Evolutionary conservation across 1,140 invertebrate genomes (phyloP).

Genomic region (Dolichoris vasculosae): DNA sequence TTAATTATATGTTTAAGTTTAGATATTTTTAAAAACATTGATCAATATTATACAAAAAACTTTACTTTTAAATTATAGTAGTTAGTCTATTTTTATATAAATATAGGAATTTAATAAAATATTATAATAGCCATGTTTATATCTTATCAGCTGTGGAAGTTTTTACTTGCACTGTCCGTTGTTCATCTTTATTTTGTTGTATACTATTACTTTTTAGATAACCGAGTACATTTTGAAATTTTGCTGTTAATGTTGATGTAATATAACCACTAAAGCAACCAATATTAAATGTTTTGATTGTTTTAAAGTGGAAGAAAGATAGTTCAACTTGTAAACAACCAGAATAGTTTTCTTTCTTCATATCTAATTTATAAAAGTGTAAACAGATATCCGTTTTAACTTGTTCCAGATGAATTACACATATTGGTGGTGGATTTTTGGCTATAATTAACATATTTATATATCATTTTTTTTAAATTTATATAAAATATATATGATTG

Average conservation of each 20-base stretch:
- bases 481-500: too few relatives aligned
- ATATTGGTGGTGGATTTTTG: constrained; percentile 65
- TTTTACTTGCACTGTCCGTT: constrained; percentile 51
- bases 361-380: constrained; percentile 61
- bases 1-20: too few relatives aligned
- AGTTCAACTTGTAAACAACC: constrained; percentile 59
- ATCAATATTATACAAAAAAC: too few relatives aligned
- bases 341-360: constrained; percentile 55
- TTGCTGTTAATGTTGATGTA: neutral
- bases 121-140: neutral
- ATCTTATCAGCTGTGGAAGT: neutral
- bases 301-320: constrained; percentile 43
- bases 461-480: neutral
- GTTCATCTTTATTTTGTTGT: constrained; percentile 32
- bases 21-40: too few relatives aligned
- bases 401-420: constrained; percentile 57
- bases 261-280: constrained; percentile 56
- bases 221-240: constrained; percentile 14
- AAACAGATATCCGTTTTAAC: constrained; percentile 61
- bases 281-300: constrained; percentile 55
- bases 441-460: constrained; percentile 54
- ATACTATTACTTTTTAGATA: constrained; percentile 9
- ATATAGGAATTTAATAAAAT: too few relatives aligned
- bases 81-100: too few relatives aligned
- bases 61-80: too few relatives aligned